Percentiles rank a stretch among this genome's conserved stretches.
Evolutionary conservation across 2,888 invertebrate genomes (phyloP).

Genomic region (Agriopis aurantiaria): DNA sequence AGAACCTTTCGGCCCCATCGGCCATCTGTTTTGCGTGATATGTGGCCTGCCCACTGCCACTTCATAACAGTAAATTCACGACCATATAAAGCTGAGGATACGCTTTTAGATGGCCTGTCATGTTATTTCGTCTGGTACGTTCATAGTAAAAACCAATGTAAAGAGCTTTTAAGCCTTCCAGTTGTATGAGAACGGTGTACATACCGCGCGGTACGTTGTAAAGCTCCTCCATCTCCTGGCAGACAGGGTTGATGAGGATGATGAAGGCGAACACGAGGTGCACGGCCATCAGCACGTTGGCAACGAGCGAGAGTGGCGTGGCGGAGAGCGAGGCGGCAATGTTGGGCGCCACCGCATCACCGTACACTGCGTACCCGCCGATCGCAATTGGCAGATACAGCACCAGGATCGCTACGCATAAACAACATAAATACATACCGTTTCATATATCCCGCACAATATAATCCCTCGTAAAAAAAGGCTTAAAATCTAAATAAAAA

Average conservation of each 20-base stretch:
- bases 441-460: not conserved
- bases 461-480: too few relatives aligned
- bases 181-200: slow-evolving; percentile 26
- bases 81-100: too few relatives aligned
- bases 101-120: too few relatives aligned
- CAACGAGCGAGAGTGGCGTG: slow-evolving; percentile 84
- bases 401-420: slow-evolving; percentile 79
- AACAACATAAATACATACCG: too few relatives aligned
- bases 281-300: slow-evolving; percentile 87
- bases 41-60: too few relatives aligned
- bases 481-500: too few relatives aligned
- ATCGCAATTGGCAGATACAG: slow-evolving; percentile 87
- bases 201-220: slow-evolving; percentile 87
- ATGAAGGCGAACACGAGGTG: slow-evolving; percentile 89
- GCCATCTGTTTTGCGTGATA: too few relatives aligned
- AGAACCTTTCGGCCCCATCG: too few relatives aligned
- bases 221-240: slow-evolving; percentile 89
- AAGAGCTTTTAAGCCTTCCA: too few relatives aligned
- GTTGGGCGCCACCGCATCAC: slow-evolving; percentile 87
- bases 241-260: slow-evolving; percentile 90
- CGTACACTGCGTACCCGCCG: slow-evolving; percentile 88
- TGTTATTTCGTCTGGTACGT: too few relatives aligned
- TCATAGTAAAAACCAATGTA: too few relatives aligned
- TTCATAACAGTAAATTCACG: too few relatives aligned
- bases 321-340: slow-evolving; percentile 84